Evolutionary conservation across 2,888 invertebrate genomes (phyloP).

Genomic region (Drosophila yooni): DNA sequence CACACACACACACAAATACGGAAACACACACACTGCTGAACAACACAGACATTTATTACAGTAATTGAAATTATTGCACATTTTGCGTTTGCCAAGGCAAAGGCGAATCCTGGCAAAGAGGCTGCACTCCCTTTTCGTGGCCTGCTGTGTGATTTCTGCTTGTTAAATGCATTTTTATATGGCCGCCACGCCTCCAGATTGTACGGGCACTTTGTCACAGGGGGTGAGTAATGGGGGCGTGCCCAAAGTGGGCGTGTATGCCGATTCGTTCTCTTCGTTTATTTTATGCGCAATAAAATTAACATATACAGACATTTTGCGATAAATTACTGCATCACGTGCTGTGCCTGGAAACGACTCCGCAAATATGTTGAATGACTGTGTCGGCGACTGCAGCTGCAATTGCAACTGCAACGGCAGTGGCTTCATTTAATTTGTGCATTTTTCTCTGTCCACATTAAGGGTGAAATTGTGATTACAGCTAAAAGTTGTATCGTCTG

Average conservation of each 20-base stretch:
- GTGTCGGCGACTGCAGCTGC: slow-evolving; percentile 40
- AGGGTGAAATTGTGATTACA: slow-evolving; percentile 63
- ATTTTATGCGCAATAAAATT: slow-evolving; percentile 83
- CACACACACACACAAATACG: background rate
- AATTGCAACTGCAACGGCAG: slow-evolving; percentile 24
- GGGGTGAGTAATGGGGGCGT: slow-evolving; percentile 3
- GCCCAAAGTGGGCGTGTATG: background rate
- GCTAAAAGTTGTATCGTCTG: slow-evolving; percentile 41
- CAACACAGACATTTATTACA: slow-evolving; percentile 82
- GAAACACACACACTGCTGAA: slow-evolving; percentile 35
- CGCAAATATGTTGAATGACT: slow-evolving; percentile 78
- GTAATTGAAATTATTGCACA: slow-evolving; percentile 84
- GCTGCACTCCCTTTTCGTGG: slow-evolving; percentile 2
- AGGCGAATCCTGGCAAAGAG: slow-evolving; percentile 29
- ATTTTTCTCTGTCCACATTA: slow-evolving; percentile 38
- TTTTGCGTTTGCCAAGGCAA: slow-evolving; percentile 75
- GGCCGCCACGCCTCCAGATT: slow-evolving; percentile 47
- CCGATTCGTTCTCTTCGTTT: slow-evolving; percentile 35
- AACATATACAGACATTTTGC: slow-evolving; percentile 83
- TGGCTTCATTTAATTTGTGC: slow-evolving; percentile 52
- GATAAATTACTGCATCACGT: slow-evolving; percentile 83
- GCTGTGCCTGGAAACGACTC: slow-evolving; percentile 79
- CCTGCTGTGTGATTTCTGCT: slow-evolving; percentile 64
- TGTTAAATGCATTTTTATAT: slow-evolving; percentile 79
- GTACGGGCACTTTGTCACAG: slow-evolving; percentile 37